Evolutionary conservation across 2,797 vertebrate genomes (phyloP).

Genomic region (Sciurus vulgaris): DNA sequence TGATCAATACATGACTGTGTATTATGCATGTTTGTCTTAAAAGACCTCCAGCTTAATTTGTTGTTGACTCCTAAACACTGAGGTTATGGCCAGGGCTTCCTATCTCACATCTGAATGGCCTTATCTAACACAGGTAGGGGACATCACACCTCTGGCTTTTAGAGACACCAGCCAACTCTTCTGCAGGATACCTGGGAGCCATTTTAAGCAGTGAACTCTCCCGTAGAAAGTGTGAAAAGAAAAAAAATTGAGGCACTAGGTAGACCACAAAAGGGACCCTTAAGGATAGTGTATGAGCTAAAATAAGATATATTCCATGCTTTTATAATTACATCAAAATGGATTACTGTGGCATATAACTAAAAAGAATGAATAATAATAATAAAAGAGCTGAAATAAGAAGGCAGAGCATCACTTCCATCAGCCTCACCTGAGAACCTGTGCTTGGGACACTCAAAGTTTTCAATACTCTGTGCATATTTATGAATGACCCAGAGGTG

Average conservation of each 20-base stretch:
- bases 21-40: not conserved
- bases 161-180: not conserved
- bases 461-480: accelerated
- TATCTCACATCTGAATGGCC: not conserved
- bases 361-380: no score
- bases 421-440: no score
- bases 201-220: not conserved
- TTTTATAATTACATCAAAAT: no score
- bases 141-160: not conserved
- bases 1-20: not conserved
- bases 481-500: not conserved
- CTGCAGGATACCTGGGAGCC: accelerated
- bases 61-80: not conserved
- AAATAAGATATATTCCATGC: not conserved
- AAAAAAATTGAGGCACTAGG: not conserved
- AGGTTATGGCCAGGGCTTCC: not conserved
- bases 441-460: no score
- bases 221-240: not conserved
- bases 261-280: not conserved
- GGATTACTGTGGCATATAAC: no score
- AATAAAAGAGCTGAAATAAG: not conserved
- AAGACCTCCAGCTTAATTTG: not conserved
- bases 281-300: accelerated
- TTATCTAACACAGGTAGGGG: not conserved
- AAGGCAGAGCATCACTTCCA: accelerated